Base-by-base conservation (phyloP, 2,113 vertebrate genomes). In the Neodontobutis hainanensis region DNA sequence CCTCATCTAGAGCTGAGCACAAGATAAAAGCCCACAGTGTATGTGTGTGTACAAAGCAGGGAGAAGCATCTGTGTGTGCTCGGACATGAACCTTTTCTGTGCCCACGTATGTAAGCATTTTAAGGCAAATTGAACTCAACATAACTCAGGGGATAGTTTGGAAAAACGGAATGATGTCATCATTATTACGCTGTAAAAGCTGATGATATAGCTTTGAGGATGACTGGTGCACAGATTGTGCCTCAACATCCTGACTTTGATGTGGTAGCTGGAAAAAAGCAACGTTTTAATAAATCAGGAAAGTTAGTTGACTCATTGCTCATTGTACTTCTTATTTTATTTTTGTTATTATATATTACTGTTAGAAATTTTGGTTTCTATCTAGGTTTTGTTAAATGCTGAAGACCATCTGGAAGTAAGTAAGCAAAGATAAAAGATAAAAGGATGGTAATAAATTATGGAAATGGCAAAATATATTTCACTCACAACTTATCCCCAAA, bases 111-210 rank as follows among this genome's bases (percentile, higher is more conserved):
- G 76, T 64, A 68, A 81, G 76, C 66, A 82, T 88, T 84, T 88
- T 58, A 67, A 77, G 64, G 82, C 61, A 85, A 88, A 87, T 85
- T 85, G 82, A 73, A 84, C 73, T 68, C 64, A 78, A 66, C 75
- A 65, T 70, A 80, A 86, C 77, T 78, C 52, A 16, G 66, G 64
- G 75, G 69, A 45, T 65, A 65, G 85, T 76, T 72, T 60, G 84
- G 78, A 34, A 75, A 83, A 88, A 82, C 65, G 45, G 78, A 73
- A 87, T 83, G 85, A 90, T 87, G 85, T 88, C 85, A 90, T 77
- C 34, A 64, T 85, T 82, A 80, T 84, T 84, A 80, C 61, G 40
- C 87, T 49, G 81, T 74, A 74, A 82, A 78, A 27, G 73, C 81
- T 35, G 50, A 75, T 78, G 82, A 74, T 83, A 78, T 55, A 65